Evolutionary conservation across 2,888 invertebrate genomes (phyloP).

Genomic region (Eucera pruinosa): DNA sequence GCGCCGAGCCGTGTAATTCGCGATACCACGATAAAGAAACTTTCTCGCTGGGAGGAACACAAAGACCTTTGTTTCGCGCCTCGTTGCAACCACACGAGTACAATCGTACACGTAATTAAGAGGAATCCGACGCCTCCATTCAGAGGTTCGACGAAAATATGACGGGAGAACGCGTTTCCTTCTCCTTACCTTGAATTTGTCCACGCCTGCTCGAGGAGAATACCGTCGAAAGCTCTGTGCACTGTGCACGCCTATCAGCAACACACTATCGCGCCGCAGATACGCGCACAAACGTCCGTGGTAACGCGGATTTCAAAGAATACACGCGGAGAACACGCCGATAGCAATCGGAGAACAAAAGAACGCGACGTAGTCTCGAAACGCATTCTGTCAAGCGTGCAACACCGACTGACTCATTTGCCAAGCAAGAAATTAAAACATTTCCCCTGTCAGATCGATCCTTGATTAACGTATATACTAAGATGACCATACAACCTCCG

Average conservation of each 20-base stretch:
- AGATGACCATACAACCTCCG: too few species aligned
- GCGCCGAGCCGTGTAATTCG: constrained; percentile 24
- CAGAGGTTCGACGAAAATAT: constrained; percentile 5
- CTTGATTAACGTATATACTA: too few species aligned
- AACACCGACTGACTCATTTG: too few species aligned
- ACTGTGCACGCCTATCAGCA: neutral
- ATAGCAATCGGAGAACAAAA: neutral
- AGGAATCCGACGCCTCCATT: constrained; percentile 5
- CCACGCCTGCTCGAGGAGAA: neutral
- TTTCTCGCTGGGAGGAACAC: constrained; percentile 47
- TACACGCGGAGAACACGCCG: neutral
- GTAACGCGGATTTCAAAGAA: neutral
- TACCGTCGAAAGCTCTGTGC: neutral
- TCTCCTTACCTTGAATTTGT: constrained; percentile 20
- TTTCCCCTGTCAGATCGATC: too few species aligned
- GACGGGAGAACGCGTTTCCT: neutral
- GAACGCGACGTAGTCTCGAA: neutral
- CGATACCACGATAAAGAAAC: constrained; percentile 59
- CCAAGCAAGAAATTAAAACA: too few species aligned
- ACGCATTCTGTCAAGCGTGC: too few species aligned
- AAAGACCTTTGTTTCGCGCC: constrained; percentile 35
- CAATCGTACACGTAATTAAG: constrained; percentile 18
- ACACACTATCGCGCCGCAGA: neutral
- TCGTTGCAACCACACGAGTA: constrained; percentile 10
- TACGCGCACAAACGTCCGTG: neutral